These are phyloP conservation scores for Taurulus bubalis DNA, from an alignment of 2,113 vertebrate species.

Conservation along the genomic window DNA sequence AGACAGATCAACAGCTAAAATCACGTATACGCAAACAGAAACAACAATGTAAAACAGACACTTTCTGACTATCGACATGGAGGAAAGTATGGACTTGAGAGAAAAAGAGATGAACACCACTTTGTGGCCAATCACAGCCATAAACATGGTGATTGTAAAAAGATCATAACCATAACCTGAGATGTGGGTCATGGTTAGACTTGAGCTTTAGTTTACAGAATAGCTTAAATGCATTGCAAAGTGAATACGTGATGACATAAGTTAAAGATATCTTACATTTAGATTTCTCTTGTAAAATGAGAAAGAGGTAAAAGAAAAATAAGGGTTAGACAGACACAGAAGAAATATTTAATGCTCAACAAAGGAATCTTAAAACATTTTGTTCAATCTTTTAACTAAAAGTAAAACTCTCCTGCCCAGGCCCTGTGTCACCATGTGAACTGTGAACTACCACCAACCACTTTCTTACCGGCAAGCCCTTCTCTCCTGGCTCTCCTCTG, in stretches of 20 bases:
- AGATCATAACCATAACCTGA: slow-evolving; percentile 38
- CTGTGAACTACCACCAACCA: slow-evolving; percentile 32
- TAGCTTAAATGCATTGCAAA: slow-evolving; percentile 27
- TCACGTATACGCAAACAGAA: slow-evolving; percentile 37
- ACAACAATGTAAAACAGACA: slow-evolving; percentile 26
- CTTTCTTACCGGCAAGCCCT: slow-evolving; percentile 92
- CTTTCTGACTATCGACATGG: slow-evolving; percentile 2
- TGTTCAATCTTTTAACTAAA: slow-evolving; percentile 22
- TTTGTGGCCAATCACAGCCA: slow-evolving; percentile 19
- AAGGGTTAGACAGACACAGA: slow-evolving; percentile 68
- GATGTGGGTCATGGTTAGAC: slow-evolving; percentile 45
- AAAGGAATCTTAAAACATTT: slow-evolving; percentile 31
- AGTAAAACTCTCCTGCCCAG: neutral
- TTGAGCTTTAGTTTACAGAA: slow-evolving; percentile 16
- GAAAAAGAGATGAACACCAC: slow-evolving; percentile 46
- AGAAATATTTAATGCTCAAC: slow-evolving; percentile 29
- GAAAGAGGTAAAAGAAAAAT: slow-evolving; percentile 70
- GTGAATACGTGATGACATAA: slow-evolving; percentile 47
- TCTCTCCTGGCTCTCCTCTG: slow-evolving; percentile 92
- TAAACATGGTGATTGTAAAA: slow-evolving; percentile 34
- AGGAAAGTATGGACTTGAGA: slow-evolving; percentile 42
- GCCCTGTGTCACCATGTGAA: neutral
- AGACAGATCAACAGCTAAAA: slow-evolving; percentile 45
- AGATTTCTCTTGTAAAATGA: slow-evolving; percentile 78
- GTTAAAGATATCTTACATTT: slow-evolving; percentile 79